Base-by-base conservation (phyloP, 1,140 invertebrate genomes). In the Paralvinella palmiformis region DNA sequence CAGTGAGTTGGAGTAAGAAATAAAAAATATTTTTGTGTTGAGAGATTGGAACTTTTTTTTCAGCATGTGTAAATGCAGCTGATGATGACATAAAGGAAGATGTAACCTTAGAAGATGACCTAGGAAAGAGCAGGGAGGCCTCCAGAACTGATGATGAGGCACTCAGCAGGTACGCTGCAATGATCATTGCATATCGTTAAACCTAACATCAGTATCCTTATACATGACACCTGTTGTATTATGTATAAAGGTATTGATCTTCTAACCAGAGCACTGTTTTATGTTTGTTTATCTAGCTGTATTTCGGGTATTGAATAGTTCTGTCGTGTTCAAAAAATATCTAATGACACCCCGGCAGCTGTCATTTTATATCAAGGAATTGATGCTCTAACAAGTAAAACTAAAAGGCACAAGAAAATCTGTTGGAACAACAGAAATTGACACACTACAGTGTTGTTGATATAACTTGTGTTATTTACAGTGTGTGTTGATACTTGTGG, bases 121-220 rank as follows among this genome's bases (percentile, higher is more conserved):
- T 93, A 50, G 90, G 90, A 3, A 85, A 88, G 32, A 89, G 87
- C 64, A 84, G 87, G 69, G 91, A 93, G 79, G 91, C 84, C 62
- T 92, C 89, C 15, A 85, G 88, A 81, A 94, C 91, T 17, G 83
- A 84, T 68, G 83, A 83, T 75, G 80, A 82, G 73, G 76, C 72
- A 36, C 77, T 82, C 35, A 68, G 78, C 68, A 83, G 89, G 90
- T 91, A 81, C 76, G 2, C 4, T 20, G 5, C 52, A 55, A 2
- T 41, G 13, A 45, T 41, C 10, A 41, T 10, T 41, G n/a, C 10
- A 41, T n/a, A 41, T n/a, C 10, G 37, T n/a, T 13, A 41, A 41
- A 41, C n/a, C n/a, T n/a, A 41, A 41, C 10, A 13, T 10, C 10
- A 41, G n/a, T 10, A n/a, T 41, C n/a, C 37, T 41, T n/a, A 41